Percentiles rank a stretch among this genome's conserved stretches.
These are phyloP conservation scores for Cylindroiulus punctatus DNA, from an alignment of 2,888 invertebrate genomes.

Conservation along the genomic window DNA sequence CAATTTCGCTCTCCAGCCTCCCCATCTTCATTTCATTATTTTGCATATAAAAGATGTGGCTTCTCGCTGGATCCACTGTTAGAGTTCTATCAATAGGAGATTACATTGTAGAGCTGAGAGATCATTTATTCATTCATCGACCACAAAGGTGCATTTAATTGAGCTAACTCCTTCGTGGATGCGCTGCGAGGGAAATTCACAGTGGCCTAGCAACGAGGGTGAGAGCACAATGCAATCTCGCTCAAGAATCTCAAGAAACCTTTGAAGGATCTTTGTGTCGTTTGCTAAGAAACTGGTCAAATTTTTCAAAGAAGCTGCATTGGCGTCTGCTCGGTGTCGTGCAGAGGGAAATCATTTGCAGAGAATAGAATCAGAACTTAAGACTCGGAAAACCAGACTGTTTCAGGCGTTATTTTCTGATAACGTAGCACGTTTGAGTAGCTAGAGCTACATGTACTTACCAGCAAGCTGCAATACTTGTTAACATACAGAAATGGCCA, in stretches of 20 bases:
- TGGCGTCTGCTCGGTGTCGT: not conserved
- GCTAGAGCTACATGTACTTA: not conserved
- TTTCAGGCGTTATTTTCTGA: too few relatives aligned
- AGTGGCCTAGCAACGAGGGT: not conserved
- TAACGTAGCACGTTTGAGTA: too few relatives aligned
- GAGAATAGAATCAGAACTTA: too few relatives aligned
- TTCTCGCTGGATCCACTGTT: not conserved
- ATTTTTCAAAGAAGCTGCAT: not conserved
- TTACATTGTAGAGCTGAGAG: conserved; percentile 23
- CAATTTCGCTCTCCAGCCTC: conserved; percentile 23
- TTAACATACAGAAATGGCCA: not conserved
- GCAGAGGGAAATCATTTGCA: not conserved
- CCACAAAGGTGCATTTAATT: conserved; percentile 42
- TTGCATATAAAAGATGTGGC: conserved; percentile 27
- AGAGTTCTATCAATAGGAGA: not conserved
- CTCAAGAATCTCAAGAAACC: not conserved
- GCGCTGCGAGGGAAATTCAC: not conserved
- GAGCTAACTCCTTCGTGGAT: not conserved
- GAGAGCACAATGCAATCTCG: not conserved
- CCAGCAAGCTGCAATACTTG: not conserved
- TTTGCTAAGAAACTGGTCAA: conserved; percentile 1
- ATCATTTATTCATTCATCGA: conserved; percentile 38
- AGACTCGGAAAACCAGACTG: too few relatives aligned
- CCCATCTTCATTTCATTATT: conserved; percentile 26
- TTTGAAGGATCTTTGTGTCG: not conserved